Percentiles rank a stretch among this genome's conserved stretches.
phyloP scores from a whole-genome alignment of 2,888 invertebrate species.

The Drosophila mettleri region DNA sequence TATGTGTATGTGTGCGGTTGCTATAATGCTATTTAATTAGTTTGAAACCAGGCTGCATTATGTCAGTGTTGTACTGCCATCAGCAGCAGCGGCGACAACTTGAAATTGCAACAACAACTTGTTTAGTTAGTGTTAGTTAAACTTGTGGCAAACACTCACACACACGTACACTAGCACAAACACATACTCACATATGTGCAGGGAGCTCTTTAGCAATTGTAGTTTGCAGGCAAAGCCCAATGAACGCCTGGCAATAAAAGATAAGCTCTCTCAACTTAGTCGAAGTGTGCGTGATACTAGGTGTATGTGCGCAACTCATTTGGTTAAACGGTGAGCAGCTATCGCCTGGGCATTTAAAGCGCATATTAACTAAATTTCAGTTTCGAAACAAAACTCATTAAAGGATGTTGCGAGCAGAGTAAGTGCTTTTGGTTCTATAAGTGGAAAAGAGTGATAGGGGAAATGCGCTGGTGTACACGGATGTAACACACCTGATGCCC shows the following conservation, averaged over 20 bases:
- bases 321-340: slow-evolving; percentile 65
- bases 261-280: slow-evolving; percentile 60
- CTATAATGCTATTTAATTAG: slow-evolving; percentile 73
- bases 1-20: slow-evolving; percentile 14
- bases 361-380: slow-evolving; percentile 78
- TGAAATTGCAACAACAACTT: slow-evolving; percentile 39
- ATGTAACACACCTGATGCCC: slow-evolving; percentile 72
- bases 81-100: slow-evolving; percentile 26
- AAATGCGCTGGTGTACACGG: slow-evolving; percentile 35
- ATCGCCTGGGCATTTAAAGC: slow-evolving; percentile 38
- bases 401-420: slow-evolving; percentile 47
- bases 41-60: slow-evolving; percentile 69
- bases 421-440: slow-evolving; percentile 34
- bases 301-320: slow-evolving; percentile 61
- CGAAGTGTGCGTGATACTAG: slow-evolving; percentile 7
- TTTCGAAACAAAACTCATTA: slow-evolving; percentile 77
- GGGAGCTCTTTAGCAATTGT: slow-evolving; percentile 44
- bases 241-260: slow-evolving; percentile 77
- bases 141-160: slow-evolving; percentile 30
- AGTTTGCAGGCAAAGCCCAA: slow-evolving; percentile 57
- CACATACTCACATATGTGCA: slow-evolving; percentile 1
- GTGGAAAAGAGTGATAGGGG: slow-evolving; percentile 2
- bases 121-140: slow-evolving; percentile 48
- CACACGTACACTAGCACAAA: neutral
- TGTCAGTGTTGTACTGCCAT: slow-evolving; percentile 25